Evolutionary conservation across 2,113 vertebrate species (phyloP), one percentile per base, ranked within the genome.

Genomic region (Ochotona princeps): DNA sequence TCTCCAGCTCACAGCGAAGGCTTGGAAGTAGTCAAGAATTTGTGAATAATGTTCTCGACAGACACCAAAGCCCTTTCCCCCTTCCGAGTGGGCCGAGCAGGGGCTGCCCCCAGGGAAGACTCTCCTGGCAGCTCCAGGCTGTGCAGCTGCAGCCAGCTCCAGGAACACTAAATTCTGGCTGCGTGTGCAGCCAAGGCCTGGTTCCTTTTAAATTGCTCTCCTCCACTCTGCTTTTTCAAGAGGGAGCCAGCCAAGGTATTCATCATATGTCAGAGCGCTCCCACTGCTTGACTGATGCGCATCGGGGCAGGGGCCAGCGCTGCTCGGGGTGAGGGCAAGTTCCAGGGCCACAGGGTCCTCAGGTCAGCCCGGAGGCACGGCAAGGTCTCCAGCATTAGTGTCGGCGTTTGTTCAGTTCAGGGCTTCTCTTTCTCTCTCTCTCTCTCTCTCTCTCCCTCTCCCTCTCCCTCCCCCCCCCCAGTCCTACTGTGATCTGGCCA

Each of bases 251-350:
- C 97, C 97, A 98, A 98, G 20, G 81, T 80, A 95, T 97, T 97
- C 96, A 96, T 98, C 98, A 98, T 98, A 87, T 97, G 98, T 96
- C 97, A 83, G 79, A 97, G 95, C 97, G 96, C 96, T 97, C 98
- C 97, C 91, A 97, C 97, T 95, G 98, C 91, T 97, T 98, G 98
- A 98, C 98, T 98, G 98, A 98, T 98, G 97, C 83, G 69, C 94
- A 7, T 65, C 83, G 72, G 90, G 92, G 12, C 75, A 47, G 83
- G 54, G 91, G 93, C 75, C 54, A 75, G 84, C 91, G 74, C 94
- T 96, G 35, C 94, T 86, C 96, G 82, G 92, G 72, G 47, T 0
- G 85, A 93, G 96, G 20, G 90, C 60, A 85, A 88, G 82, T n/a
- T 93, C 18, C 7, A 44, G 80, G 95, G 88, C 10, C 0, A 1